Conservation (phyloP, 2,888 invertebrate species). For the Xestia ashworthii region DNA sequence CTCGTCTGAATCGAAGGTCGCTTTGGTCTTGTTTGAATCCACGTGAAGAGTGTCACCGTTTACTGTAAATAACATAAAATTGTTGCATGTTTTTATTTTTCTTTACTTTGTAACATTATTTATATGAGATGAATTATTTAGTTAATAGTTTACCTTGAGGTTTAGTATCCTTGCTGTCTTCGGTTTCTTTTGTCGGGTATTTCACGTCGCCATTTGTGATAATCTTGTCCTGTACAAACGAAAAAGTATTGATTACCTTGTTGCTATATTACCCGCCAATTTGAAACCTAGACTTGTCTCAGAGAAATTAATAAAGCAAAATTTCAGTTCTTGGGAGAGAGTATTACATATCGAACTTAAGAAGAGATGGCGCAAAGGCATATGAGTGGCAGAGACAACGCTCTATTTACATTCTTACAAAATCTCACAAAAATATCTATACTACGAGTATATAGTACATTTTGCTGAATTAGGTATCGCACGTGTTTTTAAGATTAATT, state of each 20-base stretch:
- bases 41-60: conserved; percentile 83
- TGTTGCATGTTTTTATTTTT: not conserved
- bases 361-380: not conserved
- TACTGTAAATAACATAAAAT: conserved; percentile 73
- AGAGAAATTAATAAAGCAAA: not conserved
- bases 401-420: not conserved
- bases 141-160: conserved; percentile 78
- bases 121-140: not conserved
- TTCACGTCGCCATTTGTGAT: conserved; percentile 86
- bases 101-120: not conserved
- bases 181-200: conserved; percentile 77
- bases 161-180: conserved; percentile 75
- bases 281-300: not conserved
- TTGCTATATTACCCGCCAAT: not conserved
- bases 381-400: not conserved
- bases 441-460: not conserved
- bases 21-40: conserved; percentile 89
- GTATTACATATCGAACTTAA: not conserved
- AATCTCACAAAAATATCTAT: no score
- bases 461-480: not conserved
- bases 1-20: conserved; percentile 90
- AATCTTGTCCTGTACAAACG: conserved; percentile 77
- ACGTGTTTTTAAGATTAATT: not conserved
- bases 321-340: not conserved
- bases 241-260: not conserved